phyloP scores from a whole-genome alignment of 2,888 invertebrate species.

The Altica lythri region DNA sequence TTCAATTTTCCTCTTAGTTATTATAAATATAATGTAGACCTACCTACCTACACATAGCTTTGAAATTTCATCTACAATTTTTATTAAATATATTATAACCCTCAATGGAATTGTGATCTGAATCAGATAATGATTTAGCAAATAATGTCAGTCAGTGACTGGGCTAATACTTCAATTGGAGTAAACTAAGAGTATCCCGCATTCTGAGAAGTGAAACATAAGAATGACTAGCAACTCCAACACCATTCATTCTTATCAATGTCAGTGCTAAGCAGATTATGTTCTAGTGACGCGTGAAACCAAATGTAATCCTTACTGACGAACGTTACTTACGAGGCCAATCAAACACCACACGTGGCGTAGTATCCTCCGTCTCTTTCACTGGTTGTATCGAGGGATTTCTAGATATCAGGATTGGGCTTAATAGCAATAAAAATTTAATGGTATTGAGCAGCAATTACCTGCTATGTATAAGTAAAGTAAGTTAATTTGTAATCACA shows the following conservation, averaged over 20 bases:
- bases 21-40: too few relatives aligned
- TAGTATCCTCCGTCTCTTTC: slow-evolving; percentile 36
- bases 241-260: slow-evolving; percentile 65
- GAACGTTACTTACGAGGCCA: slow-evolving; percentile 56
- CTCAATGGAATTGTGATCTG: too few relatives aligned
- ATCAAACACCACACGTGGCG: slow-evolving; percentile 57
- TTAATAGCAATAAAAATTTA: too few relatives aligned
- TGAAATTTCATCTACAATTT: too few relatives aligned
- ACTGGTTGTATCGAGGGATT: slow-evolving; percentile 46
- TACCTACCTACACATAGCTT: too few relatives aligned
- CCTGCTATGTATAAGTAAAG: too few relatives aligned
- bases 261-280: slow-evolving; percentile 65
- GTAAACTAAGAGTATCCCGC: slow-evolving; percentile 8
- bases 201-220: slow-evolving; percentile 20
- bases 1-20: too few relatives aligned
- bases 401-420: too few relatives aligned
- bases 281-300: slow-evolving; percentile 61
- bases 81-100: too few relatives aligned
- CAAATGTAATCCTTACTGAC: slow-evolving; percentile 58
- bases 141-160: slow-evolving; percentile 7
- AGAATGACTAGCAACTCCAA: slow-evolving; percentile 51
- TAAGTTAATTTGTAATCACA: too few relatives aligned
- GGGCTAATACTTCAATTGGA: slow-evolving; percentile 11
- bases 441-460: too few relatives aligned
- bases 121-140: too few relatives aligned